Evolutionary conservation across 2,113 vertebrate species (phyloP).

Genomic region (Hemiscyllium ocellatum): DNA sequence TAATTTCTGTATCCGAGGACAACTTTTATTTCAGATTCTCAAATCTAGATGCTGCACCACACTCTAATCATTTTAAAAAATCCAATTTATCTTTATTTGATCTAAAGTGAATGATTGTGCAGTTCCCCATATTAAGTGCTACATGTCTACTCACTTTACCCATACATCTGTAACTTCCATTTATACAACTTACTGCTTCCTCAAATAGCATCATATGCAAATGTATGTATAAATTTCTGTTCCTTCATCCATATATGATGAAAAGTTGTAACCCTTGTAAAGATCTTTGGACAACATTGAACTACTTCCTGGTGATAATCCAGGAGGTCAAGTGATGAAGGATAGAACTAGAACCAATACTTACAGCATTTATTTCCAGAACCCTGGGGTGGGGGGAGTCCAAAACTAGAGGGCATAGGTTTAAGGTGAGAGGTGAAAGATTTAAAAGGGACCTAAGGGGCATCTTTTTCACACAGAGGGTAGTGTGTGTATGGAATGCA

Average conservation of each 20-base stretch:
- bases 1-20: background rate
- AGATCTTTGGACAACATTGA: background rate
- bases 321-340: no score
- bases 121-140: background rate
- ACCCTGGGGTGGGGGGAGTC: no score
- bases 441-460: no score
- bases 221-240: background rate
- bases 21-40: background rate
- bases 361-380: no score
- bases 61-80: background rate
- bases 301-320: no score
- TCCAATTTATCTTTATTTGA: background rate
- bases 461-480: no score
- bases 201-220: background rate
- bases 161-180: background rate
- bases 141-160: background rate
- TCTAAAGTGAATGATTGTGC: background rate
- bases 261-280: background rate
- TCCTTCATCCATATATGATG: background rate
- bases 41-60: background rate
- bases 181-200: background rate
- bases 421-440: no score
- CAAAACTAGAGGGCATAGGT: no score
- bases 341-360: no score
- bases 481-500: no score